phyloP scores from a whole-genome alignment of 2,797 vertebrate species.

The Knipowitschia caucasica region DNA sequence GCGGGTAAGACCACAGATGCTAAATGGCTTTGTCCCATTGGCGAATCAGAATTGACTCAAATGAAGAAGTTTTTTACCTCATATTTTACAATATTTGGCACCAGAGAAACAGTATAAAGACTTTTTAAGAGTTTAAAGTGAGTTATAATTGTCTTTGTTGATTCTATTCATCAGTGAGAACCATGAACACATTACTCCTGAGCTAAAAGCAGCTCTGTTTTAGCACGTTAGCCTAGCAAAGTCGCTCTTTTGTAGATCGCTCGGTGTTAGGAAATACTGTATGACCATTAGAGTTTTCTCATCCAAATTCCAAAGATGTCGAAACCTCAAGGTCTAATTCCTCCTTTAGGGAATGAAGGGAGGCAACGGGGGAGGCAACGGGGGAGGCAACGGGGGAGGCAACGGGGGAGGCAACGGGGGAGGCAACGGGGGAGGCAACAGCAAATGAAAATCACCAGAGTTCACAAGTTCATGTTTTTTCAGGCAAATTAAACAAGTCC shows the following conservation, averaged over 20 bases:
- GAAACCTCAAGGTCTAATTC: constrained; percentile 36
- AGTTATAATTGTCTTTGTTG: too few relatives aligned
- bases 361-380: constrained; percentile 53
- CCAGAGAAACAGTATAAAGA: too few relatives aligned
- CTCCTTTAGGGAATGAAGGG: constrained; percentile 50
- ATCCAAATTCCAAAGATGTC: constrained; percentile 44
- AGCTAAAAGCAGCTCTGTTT: too few relatives aligned
- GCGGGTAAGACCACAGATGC: too few relatives aligned
- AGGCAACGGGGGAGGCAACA: constrained; percentile 53
- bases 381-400: constrained; percentile 57
- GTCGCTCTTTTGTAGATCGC: background rate
- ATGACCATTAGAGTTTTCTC: constrained; percentile 2
- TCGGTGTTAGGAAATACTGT: background rate
- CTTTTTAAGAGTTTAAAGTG: too few relatives aligned
- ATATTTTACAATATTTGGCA: too few relatives aligned
- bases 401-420: constrained; percentile 53
- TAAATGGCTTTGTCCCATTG: too few relatives aligned
- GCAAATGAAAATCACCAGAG: constrained; percentile 30
- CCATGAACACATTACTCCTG: too few relatives aligned
- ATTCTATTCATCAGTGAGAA: too few relatives aligned
- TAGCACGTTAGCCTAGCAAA: background rate
- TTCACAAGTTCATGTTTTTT: constrained; percentile 54
- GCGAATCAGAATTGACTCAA: too few relatives aligned
- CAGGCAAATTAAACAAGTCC: constrained; percentile 15
- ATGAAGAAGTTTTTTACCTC: too few relatives aligned